Conservation (phyloP, 1,140 invertebrate genomes). For the Drosophila burlai region DNA sequence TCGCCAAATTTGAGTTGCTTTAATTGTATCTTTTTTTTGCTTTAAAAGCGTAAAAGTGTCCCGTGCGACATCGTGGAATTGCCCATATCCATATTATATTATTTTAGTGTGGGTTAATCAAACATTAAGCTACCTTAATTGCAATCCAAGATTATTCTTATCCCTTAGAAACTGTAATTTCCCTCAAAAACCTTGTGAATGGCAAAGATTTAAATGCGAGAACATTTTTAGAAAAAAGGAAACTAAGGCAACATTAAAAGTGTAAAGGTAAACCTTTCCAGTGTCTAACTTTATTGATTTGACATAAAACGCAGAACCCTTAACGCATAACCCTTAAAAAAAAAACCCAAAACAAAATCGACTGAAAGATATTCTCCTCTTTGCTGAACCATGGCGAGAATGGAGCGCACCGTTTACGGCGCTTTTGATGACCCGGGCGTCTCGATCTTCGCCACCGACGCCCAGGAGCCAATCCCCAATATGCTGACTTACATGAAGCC, state of each 20-base stretch:
- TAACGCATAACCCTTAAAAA: neutral
- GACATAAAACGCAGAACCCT: neutral
- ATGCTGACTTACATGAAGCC: slow-evolving; percentile 44
- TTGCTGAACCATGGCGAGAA: neutral
- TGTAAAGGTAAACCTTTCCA: no score
- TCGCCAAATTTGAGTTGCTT: no score
- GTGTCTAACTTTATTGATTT: neutral
- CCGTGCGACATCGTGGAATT: no score
- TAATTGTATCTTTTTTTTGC: no score
- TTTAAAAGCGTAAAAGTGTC: no score
- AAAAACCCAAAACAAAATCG: neutral
- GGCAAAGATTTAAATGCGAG: neutral
- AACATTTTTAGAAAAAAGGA: neutral
- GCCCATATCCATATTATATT: no score
- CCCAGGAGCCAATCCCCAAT: slow-evolving; percentile 56
- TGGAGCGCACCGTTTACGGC: slow-evolving; percentile 21
- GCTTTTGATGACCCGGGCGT: slow-evolving; percentile 60
- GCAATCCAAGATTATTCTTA: neutral
- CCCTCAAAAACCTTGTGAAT: no score
- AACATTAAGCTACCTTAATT: neutral
- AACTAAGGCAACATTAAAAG: neutral
- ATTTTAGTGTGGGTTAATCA: neutral
- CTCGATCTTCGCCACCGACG: slow-evolving; percentile 54
- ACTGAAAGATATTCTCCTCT: no score
- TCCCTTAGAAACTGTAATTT: neutral